These are phyloP conservation scores for Diloba caeruleocephala DNA, from an alignment of 2,888 invertebrate genomes.

Conservation along the genomic window DNA sequence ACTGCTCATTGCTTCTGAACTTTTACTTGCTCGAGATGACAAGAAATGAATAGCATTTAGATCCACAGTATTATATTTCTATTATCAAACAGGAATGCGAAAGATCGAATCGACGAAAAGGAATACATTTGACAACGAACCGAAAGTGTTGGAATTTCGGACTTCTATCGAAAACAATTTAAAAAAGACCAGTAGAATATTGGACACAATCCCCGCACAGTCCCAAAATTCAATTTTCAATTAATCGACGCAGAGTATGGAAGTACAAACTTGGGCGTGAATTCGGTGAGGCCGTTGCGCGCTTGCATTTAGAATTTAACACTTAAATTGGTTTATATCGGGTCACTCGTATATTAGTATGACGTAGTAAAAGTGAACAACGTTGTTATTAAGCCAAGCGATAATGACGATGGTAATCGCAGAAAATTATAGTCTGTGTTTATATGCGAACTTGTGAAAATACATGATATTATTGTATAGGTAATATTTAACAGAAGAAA, in stretches of 20 bases:
- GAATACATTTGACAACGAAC: constrained; percentile 33
- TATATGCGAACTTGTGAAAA: not conserved
- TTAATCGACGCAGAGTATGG: constrained; percentile 36
- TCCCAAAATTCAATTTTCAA: constrained; percentile 51
- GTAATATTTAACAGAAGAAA: too few species aligned
- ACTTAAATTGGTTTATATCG: constrained; percentile 20
- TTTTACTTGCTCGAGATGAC: too few species aligned
- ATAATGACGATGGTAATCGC: constrained; percentile 16
- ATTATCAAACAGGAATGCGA: not conserved
- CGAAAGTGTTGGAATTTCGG: constrained; percentile 17
- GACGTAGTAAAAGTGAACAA: constrained; percentile 24
- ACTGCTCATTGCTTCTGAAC: too few species aligned
- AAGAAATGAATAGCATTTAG: too few species aligned
- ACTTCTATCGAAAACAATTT: constrained; percentile 24
- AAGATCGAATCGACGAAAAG: constrained; percentile 6
- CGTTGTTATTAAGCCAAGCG: constrained; percentile 10
- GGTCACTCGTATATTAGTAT: constrained; percentile 18
- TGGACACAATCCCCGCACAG: constrained; percentile 28
- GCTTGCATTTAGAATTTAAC: constrained; percentile 9
- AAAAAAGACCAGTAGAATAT: constrained; percentile 27
- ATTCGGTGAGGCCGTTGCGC: not conserved
- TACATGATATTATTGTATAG: too few species aligned
- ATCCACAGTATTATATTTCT: not conserved
- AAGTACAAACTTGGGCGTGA: constrained; percentile 3
- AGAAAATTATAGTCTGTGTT: constrained; percentile 7